Evolutionary conservation across 2,797 vertebrate species (phyloP), one percentile per base, ranked within the genome.

Genomic region (Lerista edwardsae): DNA sequence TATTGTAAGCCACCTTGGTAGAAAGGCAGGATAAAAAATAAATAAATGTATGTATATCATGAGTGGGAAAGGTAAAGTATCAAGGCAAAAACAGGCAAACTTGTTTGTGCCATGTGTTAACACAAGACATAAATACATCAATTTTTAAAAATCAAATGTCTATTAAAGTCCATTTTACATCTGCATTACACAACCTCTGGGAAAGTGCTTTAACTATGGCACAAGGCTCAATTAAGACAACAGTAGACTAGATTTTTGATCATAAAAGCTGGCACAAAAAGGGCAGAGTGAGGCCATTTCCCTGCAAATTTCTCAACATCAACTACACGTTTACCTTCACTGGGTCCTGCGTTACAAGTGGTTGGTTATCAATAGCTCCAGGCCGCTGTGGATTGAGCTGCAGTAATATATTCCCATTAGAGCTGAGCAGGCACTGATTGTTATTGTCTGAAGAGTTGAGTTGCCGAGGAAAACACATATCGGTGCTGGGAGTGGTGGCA

Each of bases 331-430:
- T 92, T 95, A 97, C 99, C 97, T 99, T 99, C 89, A 98, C 95
- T 67, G 97, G 96, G 64, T 99, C 99, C 23, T 98, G 98, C 25
- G 95, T 98, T 89, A 99, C 98, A 78, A 99, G 95, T 2, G 98
- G 94, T 88, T 99, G 98, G 97, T 99, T 99, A 93, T 99, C 99
- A 71, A 99, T 99, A 79, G 98, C 99, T 91, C 98, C 99, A 0
- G 99, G 99, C 91, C 97, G 97, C 93, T 99, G 98, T 84, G 97
- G 96, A 85, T 95, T 96, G 89, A 98, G 95, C 80, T 97, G 97
- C 12, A 97, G 96, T 83, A 97, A 94, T 57, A 97, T 87, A 94
- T 96, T 98, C 21, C 98, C 98, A n/a, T 97, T 98, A 92, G 96
- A 91, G 79, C 95, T 97, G 59, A 98, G 96, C 82, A 99, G 97